Conservation (phyloP, 2,888 invertebrate genomes). For the Tipula vernalis region DNA sequence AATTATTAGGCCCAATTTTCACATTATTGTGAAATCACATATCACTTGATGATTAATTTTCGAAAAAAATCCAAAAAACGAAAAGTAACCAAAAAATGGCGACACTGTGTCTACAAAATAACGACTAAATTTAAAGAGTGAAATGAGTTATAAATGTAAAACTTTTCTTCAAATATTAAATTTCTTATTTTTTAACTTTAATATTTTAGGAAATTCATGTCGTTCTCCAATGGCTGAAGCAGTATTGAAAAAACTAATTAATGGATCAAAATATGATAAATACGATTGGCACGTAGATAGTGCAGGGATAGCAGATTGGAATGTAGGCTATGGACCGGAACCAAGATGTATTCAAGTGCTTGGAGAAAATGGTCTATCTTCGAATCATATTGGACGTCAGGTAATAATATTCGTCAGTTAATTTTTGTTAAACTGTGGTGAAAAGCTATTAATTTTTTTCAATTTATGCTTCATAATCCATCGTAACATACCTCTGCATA, state of each 20-base stretch:
- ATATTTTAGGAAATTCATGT: constrained; percentile 71
- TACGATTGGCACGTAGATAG: constrained; percentile 71
- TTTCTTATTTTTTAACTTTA: not conserved
- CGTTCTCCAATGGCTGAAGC: constrained; percentile 92
- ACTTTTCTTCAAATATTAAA: not conserved
- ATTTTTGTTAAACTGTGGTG: not conserved
- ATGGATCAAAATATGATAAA: constrained; percentile 29
- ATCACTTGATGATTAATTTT: not conserved
- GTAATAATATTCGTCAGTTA: constrained; percentile 17
- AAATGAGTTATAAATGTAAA: too few species aligned
- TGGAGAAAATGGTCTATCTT: constrained; percentile 44
- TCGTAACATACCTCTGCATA: too few species aligned
- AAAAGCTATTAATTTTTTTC: too few species aligned
- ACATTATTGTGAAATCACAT: not conserved
- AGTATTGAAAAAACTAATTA: constrained; percentile 45
- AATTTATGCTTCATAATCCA: too few species aligned
- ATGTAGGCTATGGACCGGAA: constrained; percentile 69
- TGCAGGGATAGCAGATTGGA: constrained; percentile 77
- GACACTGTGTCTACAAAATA: not conserved
- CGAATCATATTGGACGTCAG: constrained; percentile 50
- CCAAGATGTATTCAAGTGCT: constrained; percentile 44
- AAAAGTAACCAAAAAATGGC: not conserved
- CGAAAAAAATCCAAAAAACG: too few species aligned
- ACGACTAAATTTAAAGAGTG: not conserved
- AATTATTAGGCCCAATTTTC: too few species aligned